phyloP scores from a whole-genome alignment of 2,797 vertebrate genomes.

The Adrianichthys oophorus region DNA sequence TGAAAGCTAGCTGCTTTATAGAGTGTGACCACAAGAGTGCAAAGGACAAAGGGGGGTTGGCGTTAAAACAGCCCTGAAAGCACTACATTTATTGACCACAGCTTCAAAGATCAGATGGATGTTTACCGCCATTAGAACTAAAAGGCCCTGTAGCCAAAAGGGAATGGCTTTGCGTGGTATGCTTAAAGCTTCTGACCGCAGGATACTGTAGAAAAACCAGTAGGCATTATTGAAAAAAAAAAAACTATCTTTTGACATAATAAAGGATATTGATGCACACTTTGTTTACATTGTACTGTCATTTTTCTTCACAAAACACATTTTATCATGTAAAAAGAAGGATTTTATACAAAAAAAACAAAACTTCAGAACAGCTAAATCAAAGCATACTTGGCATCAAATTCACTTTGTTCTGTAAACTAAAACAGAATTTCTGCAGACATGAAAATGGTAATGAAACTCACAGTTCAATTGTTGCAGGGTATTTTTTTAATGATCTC shows the following conservation, averaged over 20 bases:
- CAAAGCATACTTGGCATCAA: background rate
- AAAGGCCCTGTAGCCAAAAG: slow-evolving; percentile 52
- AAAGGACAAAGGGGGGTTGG: slow-evolving; percentile 17
- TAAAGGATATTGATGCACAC: slow-evolving; percentile 62
- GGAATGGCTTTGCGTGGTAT: slow-evolving; percentile 72
- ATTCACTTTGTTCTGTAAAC: background rate
- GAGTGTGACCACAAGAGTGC: slow-evolving; percentile 17
- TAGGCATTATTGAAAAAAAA: slow-evolving; percentile 57
- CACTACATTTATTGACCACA: slow-evolving; percentile 37
- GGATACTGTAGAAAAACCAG: slow-evolving; percentile 44
- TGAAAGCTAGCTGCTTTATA: slow-evolving; percentile 33
- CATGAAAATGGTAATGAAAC: background rate
- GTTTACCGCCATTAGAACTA: slow-evolving; percentile 53
- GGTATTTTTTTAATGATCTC: background rate
- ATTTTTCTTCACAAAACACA: background rate
- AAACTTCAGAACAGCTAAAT: background rate
- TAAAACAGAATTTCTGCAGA: background rate
- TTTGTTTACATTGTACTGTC: slow-evolving; percentile 38
- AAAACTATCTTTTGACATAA: slow-evolving; percentile 61
- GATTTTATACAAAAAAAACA: no score
- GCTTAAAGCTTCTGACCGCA: slow-evolving; percentile 59
- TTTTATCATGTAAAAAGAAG: background rate
- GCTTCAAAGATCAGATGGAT: slow-evolving; percentile 27
- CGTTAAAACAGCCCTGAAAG: slow-evolving; percentile 47
- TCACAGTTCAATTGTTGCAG: background rate